Conservation (phyloP, 2,113 vertebrate species). For the Pterocles orientalis region DNA sequence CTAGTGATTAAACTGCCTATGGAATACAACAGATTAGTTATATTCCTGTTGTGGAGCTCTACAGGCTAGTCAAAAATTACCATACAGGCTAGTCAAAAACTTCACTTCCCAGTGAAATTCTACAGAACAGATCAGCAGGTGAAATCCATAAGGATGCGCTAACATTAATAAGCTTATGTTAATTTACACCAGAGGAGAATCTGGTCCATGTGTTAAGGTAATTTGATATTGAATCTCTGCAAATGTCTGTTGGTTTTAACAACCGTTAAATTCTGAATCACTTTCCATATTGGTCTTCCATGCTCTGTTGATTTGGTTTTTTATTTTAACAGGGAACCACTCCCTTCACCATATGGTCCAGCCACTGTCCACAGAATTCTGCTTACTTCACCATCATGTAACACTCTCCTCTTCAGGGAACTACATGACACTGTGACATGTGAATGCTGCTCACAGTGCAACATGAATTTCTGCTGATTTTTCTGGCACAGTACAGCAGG, state of each 20-base stretch:
- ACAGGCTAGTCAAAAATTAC: not conserved
- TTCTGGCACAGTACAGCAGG: conserved; percentile 21
- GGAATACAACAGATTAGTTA: not conserved
- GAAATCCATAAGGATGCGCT: fast-evolving
- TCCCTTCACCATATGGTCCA: conserved; percentile 5
- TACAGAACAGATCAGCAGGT: not conserved
- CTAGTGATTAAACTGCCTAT: not conserved
- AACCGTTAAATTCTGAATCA: not conserved
- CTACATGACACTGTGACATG: conserved; percentile 42
- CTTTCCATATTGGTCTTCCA: conserved; percentile 1
- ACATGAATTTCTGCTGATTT: conserved; percentile 60
- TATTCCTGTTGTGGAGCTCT: not conserved
- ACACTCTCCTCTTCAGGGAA: conserved; percentile 34
- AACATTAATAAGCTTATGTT: not conserved
- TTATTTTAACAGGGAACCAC: not conserved
- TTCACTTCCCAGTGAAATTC: not conserved
- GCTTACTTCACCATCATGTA: conserved; percentile 39
- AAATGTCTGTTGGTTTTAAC: not conserved
- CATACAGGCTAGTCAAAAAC: not conserved
- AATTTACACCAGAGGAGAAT: not conserved
- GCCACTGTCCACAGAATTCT: not conserved
- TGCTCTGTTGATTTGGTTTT: not conserved
- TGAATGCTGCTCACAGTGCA: not conserved
- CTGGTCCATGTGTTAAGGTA: not conserved
- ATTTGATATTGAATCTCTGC: not conserved